Evolutionary conservation across 1,140 invertebrate genomes (phyloP), one percentile per base, ranked within the genome.

Genomic region (Thereuonema tuberculata): DNA sequence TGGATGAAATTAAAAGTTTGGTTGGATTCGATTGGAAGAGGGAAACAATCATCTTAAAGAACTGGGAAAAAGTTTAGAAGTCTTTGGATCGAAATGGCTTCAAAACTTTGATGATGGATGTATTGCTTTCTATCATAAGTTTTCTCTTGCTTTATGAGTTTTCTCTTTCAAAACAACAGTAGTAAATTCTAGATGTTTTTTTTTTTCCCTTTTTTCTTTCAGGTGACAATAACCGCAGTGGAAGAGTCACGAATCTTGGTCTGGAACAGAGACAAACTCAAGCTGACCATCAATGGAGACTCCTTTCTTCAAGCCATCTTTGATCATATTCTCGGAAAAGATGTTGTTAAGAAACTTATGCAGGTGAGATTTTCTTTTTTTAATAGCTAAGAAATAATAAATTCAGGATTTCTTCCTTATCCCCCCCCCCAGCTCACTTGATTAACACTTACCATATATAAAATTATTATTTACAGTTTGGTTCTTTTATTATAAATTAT

Each of bases 291-390:
- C 66, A 86, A 87, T 73, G 81, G 79, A 28, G 85, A 92, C 74
- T 83, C 82, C 58, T 92, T 90, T 74, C 77, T 93, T 61, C 82
- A 87, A 70, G 82, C 86, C 14, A 84, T 92, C 31, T 88, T 93
- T 72, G 86, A 89, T 73, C 86, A 90, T 68, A 84, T 93, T 64
- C 78, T 93, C 48, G 89, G 88, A 20, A 77, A 87, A 65, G 89
- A 93, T 74, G 86, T 93, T 60, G 89, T 91, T 14, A 86, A 88
- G 68, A 93, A 93, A 74, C 77, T 93, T 17, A 86, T 91, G 79
- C 86, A 90, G 81, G 87, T 89, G 68, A 74, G n/a, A 69, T 23
- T 15, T 37, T 9, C 9, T 9, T 37, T 9, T n/a, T n/a, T n/a
- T n/a, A 52, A 21, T 9, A 20, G 9, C 9, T 25, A 9, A 21